A percentile compares a stretch with the other conserved stretches of the same genome.
Evolutionary conservation across 1,140 invertebrate genomes (phyloP).

Genomic region (Drosophila ananassae): DNA sequence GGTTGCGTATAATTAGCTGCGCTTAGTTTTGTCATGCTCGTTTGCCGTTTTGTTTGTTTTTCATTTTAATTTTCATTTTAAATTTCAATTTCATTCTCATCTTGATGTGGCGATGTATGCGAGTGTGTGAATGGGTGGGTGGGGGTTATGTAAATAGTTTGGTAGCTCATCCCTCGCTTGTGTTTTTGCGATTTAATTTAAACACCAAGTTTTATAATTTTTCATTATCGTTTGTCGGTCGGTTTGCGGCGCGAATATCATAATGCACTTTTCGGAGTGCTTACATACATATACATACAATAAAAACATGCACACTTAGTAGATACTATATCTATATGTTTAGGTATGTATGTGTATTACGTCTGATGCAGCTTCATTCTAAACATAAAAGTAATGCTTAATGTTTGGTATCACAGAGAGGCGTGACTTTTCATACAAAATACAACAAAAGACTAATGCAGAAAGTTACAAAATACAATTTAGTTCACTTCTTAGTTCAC

Average conservation of each 20-base stretch:
- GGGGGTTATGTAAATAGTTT: conserved; percentile 42
- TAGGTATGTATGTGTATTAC: conserved; percentile 50
- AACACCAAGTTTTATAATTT: conserved; percentile 39
- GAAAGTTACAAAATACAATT: conserved; percentile 76
- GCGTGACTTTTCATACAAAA: conserved; percentile 81
- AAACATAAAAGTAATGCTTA: conserved; percentile 83
- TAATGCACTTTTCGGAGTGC: conserved; percentile 50
- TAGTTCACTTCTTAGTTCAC: conserved; percentile 43
- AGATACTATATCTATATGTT: conserved; percentile 59
- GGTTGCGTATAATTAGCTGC: conserved; percentile 63
- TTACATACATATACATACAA: conserved; percentile 61
- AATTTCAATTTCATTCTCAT: conserved; percentile 21
- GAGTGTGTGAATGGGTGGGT: conserved; percentile 9
- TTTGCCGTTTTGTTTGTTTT: conserved; percentile 50
- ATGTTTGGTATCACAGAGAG: conserved; percentile 84
- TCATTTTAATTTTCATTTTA: conserved; percentile 37
- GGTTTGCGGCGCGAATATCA: conserved; percentile 59
- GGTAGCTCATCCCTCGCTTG: conserved; percentile 47
- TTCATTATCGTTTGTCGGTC: conserved; percentile 13
- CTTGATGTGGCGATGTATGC: conserved; percentile 8
- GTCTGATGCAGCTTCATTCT: conserved; percentile 70
- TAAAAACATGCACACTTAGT: conserved; percentile 77
- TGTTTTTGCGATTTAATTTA: conserved; percentile 15
- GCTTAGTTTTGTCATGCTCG: conserved; percentile 72
- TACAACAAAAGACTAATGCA: conserved; percentile 69